Evolutionary conservation across 1,140 invertebrate species (phyloP).

Genomic region (Cataglyphis hispanica): DNA sequence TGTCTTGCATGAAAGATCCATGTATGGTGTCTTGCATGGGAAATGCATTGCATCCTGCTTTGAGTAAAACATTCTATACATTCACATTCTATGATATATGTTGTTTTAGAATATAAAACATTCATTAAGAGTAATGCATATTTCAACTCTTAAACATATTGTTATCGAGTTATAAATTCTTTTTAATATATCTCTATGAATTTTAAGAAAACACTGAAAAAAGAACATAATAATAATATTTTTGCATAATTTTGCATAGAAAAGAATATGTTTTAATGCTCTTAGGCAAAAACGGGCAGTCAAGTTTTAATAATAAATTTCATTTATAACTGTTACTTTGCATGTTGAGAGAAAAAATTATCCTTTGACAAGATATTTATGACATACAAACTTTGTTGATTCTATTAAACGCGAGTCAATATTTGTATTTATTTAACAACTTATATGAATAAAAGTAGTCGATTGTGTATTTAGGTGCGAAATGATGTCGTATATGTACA

Average conservation of each 20-base stretch:
- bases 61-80: neutral
- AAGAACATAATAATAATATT: neutral
- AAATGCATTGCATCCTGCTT: neutral
- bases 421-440: neutral
- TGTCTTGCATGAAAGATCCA: neutral
- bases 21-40: neutral
- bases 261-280: neutral
- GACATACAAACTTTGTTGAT: neutral
- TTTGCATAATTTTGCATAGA: neutral
- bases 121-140: neutral
- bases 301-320: neutral
- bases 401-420: neutral
- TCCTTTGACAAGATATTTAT: neutral
- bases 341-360: neutral
- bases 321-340: neutral
- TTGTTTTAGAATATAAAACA: neutral
- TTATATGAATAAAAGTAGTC: constrained; percentile 39
- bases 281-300: neutral
- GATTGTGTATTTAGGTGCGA: constrained; percentile 46
- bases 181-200: neutral
- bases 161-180: neutral
- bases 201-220: neutral
- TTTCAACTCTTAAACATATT: neutral
- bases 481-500: constrained; percentile 56
- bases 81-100: neutral